Base-by-base conservation (phyloP, 2,113 vertebrate species). In the Lathamus discolor region DNA sequence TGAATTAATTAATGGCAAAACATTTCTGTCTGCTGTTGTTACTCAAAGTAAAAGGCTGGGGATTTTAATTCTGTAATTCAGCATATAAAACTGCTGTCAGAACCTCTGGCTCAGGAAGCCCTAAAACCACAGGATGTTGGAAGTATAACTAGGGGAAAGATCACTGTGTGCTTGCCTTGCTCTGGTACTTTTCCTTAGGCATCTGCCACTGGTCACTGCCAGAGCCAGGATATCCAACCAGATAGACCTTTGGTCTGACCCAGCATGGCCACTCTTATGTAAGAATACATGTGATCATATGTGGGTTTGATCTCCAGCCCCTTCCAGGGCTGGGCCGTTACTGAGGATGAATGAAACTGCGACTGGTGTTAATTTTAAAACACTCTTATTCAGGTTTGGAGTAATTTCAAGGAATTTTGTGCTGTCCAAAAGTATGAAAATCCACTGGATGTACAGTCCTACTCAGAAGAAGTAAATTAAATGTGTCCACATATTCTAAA, bases 1-100 rank as follows among this genome's bases (percentile, higher is more conserved):
- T 73, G 73, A 86, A 96, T 96, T 95, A 96, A 95, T 96, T 90
- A 95, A 72, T 52, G 79, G 86, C 77, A 87, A 92, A 94, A 62
- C 22, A 82, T 84, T 94, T 94, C 10, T 86, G 84, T 72, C 69
- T 93, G 61, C 44, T 0, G 2, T 78, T 86, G 62, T 78, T 88
- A 44, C 52, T 73, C 2, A 3, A 68, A 84, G 25, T 62, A 86
- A 78, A 82, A 44, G 49, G 31, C 57, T 92, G 83, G 28, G 73
- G 59, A 41, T 91, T 68, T 78, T 64, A 90, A 59, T 64, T 48
- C 76, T 85, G 31, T 87, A 87, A 69, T 91, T 90, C 67, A 57
- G 61, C 22, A 10, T 24, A n/a, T 41, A n/a, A 83, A 95, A 49
- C 66, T 75, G 39, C 70, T 93, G 79, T 95, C 77, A 62, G 81